Percentiles rank a stretch among this genome's conserved stretches.
phyloP scores from a whole-genome alignment of 1,140 invertebrate genomes.

The Drosophila azteca region DNA sequence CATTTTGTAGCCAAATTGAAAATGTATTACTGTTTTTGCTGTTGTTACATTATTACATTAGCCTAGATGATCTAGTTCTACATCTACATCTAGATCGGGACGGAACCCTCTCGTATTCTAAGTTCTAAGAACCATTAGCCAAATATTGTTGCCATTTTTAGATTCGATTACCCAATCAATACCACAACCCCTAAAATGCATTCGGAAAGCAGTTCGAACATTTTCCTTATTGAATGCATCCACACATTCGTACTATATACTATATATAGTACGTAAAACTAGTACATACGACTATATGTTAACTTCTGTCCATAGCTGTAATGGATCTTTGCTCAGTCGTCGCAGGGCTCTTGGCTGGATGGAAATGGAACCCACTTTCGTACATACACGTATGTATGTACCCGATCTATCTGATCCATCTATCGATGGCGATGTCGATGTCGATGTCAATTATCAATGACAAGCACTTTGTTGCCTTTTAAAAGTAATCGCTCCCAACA shows the following conservation, averaged over 20 bases:
- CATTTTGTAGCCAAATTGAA: conserved; percentile 68
- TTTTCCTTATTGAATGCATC: conserved; percentile 10
- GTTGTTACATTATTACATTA: conserved; percentile 51
- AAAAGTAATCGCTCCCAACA: conserved; percentile 3
- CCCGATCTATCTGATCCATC: conserved; percentile 14
- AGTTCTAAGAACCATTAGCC: conserved; percentile 59
- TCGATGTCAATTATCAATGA: conserved; percentile 63
- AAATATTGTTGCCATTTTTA: conserved; percentile 36
- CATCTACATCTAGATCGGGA: conserved; percentile 7
- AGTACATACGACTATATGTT: not conserved
- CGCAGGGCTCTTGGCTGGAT: conserved; percentile 37
- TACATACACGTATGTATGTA: not conserved
- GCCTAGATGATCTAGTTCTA: conserved; percentile 38
- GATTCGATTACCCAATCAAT: conserved; percentile 3
- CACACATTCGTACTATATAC: conserved; percentile 7
- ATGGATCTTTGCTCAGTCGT: conserved; percentile 51
- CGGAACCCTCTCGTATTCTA: conserved; percentile 31
- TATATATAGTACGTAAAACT: not conserved
- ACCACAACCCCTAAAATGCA: conserved; percentile 5
- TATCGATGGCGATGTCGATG: conserved; percentile 12
- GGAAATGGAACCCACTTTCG: conserved; percentile 1
- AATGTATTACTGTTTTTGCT: conserved; percentile 54
- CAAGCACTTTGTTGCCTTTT: conserved; percentile 60
- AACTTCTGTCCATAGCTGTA: conserved; percentile 12
- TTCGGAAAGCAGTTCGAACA: conserved; percentile 12